Evolutionary conservation across 2,797 vertebrate genomes (phyloP).

Genomic region (Octomys mimax): DNA sequence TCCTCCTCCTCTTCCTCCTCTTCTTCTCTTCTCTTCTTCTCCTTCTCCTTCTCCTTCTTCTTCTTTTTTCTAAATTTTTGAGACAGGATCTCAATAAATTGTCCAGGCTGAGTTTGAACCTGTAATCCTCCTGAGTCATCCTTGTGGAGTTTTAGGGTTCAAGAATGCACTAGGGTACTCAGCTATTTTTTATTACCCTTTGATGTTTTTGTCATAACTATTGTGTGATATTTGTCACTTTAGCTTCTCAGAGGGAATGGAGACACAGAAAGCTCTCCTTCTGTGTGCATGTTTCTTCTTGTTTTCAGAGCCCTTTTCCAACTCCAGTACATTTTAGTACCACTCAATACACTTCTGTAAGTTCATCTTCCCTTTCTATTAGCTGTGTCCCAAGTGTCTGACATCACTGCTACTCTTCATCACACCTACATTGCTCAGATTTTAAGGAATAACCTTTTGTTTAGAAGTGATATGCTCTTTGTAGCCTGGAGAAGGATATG

Average conservation of each 20-base stretch:
- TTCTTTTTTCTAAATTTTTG: not conserved
- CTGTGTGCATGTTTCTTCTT: not conserved
- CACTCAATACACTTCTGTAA: not conserved
- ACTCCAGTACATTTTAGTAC: not conserved
- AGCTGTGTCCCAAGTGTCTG: not conserved
- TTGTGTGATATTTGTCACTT: slow-evolving; percentile 7
- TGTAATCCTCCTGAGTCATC: not conserved
- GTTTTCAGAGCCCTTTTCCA: not conserved
- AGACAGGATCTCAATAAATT: not conserved
- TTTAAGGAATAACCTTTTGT: not conserved
- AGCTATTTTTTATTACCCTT: not conserved
- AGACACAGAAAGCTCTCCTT: not conserved
- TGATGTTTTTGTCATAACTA: not conserved
- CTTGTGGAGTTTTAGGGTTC: not conserved
- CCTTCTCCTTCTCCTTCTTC: no score
- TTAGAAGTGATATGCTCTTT: not conserved
- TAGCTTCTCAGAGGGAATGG: not conserved
- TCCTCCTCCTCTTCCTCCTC: not conserved
- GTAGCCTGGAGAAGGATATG: not conserved
- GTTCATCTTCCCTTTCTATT: not conserved
- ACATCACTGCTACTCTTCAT: not conserved
- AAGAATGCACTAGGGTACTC: not conserved
- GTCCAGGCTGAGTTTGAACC: not conserved
- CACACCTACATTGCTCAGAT: not conserved
- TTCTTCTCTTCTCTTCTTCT: not conserved